phyloP scores from a whole-genome alignment of 2,797 vertebrate genomes.

The Acanthis flammea region DNA sequence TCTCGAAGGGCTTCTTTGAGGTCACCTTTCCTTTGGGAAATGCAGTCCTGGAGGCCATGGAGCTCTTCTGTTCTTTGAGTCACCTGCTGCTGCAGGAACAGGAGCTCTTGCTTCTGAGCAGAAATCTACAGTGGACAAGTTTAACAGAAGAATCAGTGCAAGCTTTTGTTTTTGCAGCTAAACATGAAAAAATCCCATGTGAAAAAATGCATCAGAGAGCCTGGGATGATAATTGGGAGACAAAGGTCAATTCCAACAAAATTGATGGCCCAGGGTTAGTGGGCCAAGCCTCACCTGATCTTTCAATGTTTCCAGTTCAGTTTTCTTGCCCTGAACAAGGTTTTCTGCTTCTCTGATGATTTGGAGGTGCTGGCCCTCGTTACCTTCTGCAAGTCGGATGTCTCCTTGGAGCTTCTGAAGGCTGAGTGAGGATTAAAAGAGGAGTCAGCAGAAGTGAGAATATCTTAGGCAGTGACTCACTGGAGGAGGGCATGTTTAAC shows the following conservation, averaged over 20 bases:
- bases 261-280: fast-evolving
- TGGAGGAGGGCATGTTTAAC: not conserved
- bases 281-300: conserved; percentile 66
- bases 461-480: not conserved
- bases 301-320: conserved; percentile 74
- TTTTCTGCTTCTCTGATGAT: conserved; percentile 76
- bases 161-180: not conserved
- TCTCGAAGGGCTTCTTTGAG: conserved; percentile 76
- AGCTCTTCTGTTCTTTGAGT: conserved; percentile 77
- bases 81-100: conserved; percentile 72
- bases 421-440: conserved; percentile 45
- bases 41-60: conserved; percentile 67
- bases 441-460: not conserved
- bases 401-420: conserved; percentile 79
- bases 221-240: not conserved
- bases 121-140: conserved; percentile 61
- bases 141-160: not conserved
- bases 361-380: conserved; percentile 72
- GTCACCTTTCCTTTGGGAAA: conserved; percentile 72
- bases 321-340: conserved; percentile 73
- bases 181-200: not conserved
- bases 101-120: conserved; percentile 73
- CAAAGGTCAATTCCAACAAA: not conserved
- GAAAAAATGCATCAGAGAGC: not conserved
- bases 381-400: conserved; percentile 66